phyloP scores from a whole-genome alignment of 2,113 vertebrate species.

The Chaetura pelagica region DNA sequence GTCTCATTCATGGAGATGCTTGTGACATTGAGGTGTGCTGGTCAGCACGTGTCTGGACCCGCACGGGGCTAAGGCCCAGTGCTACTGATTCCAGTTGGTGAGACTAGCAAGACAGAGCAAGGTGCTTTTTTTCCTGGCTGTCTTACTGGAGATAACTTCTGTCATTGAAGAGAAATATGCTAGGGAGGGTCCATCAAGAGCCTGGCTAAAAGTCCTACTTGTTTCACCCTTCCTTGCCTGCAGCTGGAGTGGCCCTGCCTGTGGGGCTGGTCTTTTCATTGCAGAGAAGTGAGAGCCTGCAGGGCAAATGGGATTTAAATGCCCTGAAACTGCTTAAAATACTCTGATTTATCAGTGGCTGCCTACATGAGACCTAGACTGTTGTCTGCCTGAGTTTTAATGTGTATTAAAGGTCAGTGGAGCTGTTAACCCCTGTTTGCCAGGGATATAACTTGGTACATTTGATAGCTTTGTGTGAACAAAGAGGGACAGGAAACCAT shows the following conservation, averaged over 20 bases:
- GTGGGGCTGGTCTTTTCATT: background rate
- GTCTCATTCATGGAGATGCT: accelerated
- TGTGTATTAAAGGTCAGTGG: background rate
- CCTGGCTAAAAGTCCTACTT: background rate
- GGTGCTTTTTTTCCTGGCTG: background rate
- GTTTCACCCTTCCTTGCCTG: background rate
- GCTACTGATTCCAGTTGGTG: background rate
- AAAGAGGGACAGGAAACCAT: background rate
- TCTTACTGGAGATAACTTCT: background rate
- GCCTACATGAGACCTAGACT: background rate
- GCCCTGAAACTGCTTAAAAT: background rate
- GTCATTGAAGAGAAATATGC: background rate
- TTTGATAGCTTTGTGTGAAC: background rate
- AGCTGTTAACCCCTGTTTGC: background rate
- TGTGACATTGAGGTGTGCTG: background rate
- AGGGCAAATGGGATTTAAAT: background rate
- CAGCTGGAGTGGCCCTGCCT: background rate
- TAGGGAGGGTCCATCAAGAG: background rate
- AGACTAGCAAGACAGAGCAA: background rate
- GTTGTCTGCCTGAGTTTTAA: background rate
- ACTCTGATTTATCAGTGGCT: background rate
- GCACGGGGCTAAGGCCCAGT: accelerated
- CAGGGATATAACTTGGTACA: background rate
- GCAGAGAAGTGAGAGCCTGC: background rate
- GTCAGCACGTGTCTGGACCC: accelerated